Base-by-base conservation (phyloP, 2,888 invertebrate species). In the Invenusta paracnida region DNA sequence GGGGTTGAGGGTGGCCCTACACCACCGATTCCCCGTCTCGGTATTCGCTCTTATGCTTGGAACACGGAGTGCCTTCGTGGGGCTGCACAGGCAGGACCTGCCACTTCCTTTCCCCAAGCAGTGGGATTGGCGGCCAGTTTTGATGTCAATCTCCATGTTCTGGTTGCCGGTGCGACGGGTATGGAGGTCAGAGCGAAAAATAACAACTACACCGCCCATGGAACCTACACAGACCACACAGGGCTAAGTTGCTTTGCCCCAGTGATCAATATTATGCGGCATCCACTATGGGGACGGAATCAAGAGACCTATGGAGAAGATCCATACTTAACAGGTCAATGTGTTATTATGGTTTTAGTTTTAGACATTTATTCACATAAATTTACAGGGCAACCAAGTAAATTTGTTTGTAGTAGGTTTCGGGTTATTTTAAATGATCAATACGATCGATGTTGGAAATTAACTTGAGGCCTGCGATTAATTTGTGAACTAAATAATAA, bases 271-370 rank as follows among this genome's bases (percentile, higher is more conserved):
- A 82, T 87, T 2, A 83, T 87, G 83, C 83, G 87, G 30, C 87
- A 87, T 87, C 87, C 87, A 66, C 79, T 87, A 23, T 87, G 87
- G 87, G 87, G 87, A 13, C 31, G 87, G 25, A 87, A 85, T 81
- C 87, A 87, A 13, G 87, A 86, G 27, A 29, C 31, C 1, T 86
- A 86, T 67, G 87, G 86, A 11, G 87, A 87, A 81, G 87, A 87
- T 29, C 87, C 87, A 11, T 87, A 87, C 67, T 30, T 87, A 17
- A n/a, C 87, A 17, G 87, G 87, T 28, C 2, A 79, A 79, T 48
- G 5, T 48, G 5, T 48, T 48, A 11, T 48, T 48, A 11, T 11
- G 17, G 5, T 11, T 48, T 48, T 48, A 48, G 48, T 5, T 48
- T 73, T n/a, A n/a, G n/a, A n/a, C n/a, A n/a, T n/a, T n/a, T n/a